phyloP scores from a whole-genome alignment of 2,888 invertebrate species.

The Tetragonisca angustula region DNA sequence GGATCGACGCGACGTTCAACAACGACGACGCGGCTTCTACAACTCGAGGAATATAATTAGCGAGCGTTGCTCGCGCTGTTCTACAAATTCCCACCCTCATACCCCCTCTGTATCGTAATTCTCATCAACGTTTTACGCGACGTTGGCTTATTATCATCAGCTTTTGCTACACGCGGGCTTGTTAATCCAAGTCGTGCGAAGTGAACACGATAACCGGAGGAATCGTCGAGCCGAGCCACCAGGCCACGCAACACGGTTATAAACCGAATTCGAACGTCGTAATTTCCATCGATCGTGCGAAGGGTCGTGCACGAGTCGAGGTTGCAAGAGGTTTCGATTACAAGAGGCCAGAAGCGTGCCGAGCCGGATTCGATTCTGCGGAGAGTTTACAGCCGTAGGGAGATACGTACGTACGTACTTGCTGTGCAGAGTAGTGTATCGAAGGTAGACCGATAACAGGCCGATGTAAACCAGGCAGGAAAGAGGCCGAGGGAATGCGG shows the following conservation, averaged over 20 bases:
- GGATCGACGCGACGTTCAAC: not conserved
- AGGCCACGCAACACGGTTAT: slow-evolving; percentile 23
- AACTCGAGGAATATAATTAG: not conserved
- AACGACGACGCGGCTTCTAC: not conserved
- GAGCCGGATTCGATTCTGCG: slow-evolving; percentile 51
- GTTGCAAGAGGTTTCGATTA: slow-evolving; percentile 52
- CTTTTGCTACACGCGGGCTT: not conserved
- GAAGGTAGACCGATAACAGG: slow-evolving; percentile 29
- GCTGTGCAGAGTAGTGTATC: not conserved
- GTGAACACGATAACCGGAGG: slow-evolving; percentile 20
- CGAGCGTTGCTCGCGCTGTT: not conserved
- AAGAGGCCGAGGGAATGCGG: slow-evolving; percentile 25
- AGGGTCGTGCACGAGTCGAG: slow-evolving; percentile 15
- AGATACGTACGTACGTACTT: slow-evolving; percentile 13
- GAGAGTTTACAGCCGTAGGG: slow-evolving; percentile 49
- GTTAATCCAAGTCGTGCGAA: slow-evolving; percentile 17
- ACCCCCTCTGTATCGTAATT: not conserved
- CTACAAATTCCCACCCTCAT: too few species aligned
- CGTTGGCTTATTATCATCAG: not conserved
- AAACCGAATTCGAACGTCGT: slow-evolving; percentile 46
- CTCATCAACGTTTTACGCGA: too few species aligned
- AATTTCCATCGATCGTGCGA: slow-evolving; percentile 51
- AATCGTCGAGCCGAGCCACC: not conserved
- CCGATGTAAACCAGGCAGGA: slow-evolving; percentile 29
- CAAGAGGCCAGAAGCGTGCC: slow-evolving; percentile 32